A percentile compares a stretch with the other conserved stretches of the same genome.
phyloP scores from a whole-genome alignment of 2,113 vertebrate genomes.

The Antechinus stuartii region DNA sequence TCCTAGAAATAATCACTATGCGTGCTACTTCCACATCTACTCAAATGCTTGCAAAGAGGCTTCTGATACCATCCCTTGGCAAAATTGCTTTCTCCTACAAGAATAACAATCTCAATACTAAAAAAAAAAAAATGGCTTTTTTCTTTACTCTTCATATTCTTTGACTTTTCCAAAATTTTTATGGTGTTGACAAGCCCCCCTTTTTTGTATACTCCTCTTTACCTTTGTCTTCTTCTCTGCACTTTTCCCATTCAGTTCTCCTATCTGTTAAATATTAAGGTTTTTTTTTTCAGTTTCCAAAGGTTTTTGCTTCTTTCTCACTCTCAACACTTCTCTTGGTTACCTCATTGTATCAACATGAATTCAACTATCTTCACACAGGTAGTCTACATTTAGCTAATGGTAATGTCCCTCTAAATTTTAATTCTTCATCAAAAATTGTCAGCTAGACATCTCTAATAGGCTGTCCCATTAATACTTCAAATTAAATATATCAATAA shows the following conservation, averaged over 20 bases:
- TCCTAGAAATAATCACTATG: not conserved
- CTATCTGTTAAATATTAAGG: not conserved
- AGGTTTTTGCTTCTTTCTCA: not conserved
- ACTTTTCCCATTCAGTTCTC: not conserved
- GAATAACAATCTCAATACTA: not conserved
- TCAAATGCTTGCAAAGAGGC: no score
- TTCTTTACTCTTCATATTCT: not conserved
- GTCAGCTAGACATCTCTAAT: not conserved
- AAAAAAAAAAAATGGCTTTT: not conserved
- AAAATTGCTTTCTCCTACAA: not conserved
- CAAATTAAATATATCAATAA: not conserved
- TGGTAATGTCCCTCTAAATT: not conserved
- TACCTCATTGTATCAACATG: not conserved
- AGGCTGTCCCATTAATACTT: not conserved
- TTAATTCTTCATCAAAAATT: not conserved
- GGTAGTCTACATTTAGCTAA: not conserved
- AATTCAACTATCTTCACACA: not conserved
- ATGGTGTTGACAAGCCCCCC: not conserved
- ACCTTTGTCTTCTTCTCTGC: not conserved
- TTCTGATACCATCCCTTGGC: not conserved
- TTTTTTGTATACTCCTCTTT: not conserved
- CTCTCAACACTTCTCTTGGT: not conserved
- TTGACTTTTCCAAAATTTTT: not conserved
- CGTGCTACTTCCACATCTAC: not conserved
- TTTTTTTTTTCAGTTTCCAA: not conserved